phyloP scores from a whole-genome alignment of 2,113 vertebrate species.

The Pachypanchax playfairii region DNA sequence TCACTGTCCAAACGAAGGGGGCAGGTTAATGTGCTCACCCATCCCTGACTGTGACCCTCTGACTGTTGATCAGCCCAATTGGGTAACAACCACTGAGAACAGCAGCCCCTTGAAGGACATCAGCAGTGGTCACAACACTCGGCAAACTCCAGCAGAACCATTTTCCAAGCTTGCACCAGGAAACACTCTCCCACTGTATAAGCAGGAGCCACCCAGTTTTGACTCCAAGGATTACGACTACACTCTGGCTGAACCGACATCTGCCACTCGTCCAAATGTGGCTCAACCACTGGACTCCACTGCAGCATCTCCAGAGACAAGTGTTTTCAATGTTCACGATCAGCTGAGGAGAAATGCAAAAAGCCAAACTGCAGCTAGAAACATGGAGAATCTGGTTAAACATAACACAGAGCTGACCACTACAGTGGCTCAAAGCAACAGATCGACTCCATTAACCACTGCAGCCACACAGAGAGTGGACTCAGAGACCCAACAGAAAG shows the following conservation, averaged over 20 bases:
- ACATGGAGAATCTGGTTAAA: conserved; percentile 27
- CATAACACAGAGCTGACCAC: conserved; percentile 31
- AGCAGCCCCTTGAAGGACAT: conserved; percentile 74
- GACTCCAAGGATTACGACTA: conserved; percentile 79
- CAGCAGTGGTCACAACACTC: conserved; percentile 79
- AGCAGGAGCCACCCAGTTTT: conserved; percentile 60
- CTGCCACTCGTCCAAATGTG: conserved; percentile 46
- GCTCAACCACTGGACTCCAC: conserved; percentile 56
- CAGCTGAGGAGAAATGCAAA: conserved; percentile 46
- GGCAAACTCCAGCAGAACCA: conserved; percentile 75
- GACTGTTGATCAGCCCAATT: conserved; percentile 26
- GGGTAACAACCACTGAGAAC: conserved; percentile 69
- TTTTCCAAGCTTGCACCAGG: conserved; percentile 46
- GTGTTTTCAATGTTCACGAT: conserved; percentile 43
- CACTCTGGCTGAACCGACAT: conserved; percentile 29
- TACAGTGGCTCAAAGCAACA: conserved; percentile 23
- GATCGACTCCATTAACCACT: conserved; percentile 44
- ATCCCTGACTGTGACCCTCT: conserved; percentile 80
- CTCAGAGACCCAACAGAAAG: conserved; percentile 44
- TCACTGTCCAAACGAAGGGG: conserved; percentile 89
- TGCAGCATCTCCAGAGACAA: conserved; percentile 19
- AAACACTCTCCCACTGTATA: conserved; percentile 73
- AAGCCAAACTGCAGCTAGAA: conserved; percentile 38
- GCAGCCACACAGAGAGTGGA: conserved; percentile 31
- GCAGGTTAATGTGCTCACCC: conserved; percentile 89